A percentile compares a stretch with the other conserved stretches of the same genome.
Evolutionary conservation across 1,140 invertebrate genomes (phyloP).

Genomic region (Thaumetopoea pityocampa): DNA sequence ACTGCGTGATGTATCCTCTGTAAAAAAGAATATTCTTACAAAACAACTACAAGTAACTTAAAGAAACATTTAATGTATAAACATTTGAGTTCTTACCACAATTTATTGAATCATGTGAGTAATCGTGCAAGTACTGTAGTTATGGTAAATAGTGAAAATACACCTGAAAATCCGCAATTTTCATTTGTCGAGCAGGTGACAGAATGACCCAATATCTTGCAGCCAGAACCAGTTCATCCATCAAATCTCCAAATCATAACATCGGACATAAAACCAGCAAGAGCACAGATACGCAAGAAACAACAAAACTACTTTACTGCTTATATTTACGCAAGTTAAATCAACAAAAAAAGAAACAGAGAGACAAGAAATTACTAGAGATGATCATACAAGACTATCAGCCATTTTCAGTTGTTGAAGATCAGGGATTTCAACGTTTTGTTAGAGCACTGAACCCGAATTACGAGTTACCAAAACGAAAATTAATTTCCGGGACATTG

Average conservation of each 20-base stretch:
- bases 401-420: slow-evolving; percentile 36
- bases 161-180: background rate
- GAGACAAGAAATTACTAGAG: slow-evolving; percentile 18
- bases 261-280: background rate
- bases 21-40: slow-evolving; percentile 6
- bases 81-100: slow-evolving; percentile 1
- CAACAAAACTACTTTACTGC: background rate
- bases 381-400: slow-evolving; percentile 30
- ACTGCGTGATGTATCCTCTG: too few relatives aligned
- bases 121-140: too few relatives aligned
- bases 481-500: slow-evolving; percentile 17
- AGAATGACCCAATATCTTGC: background rate
- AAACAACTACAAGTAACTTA: slow-evolving; percentile 1
- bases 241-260: background rate
- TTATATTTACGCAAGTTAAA: too few relatives aligned
- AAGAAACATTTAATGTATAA: slow-evolving; percentile 6
- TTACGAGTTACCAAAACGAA: slow-evolving; percentile 31
- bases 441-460: slow-evolving; percentile 28
- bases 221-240: too few relatives aligned
- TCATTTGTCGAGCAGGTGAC: background rate
- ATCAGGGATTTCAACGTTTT: slow-evolving; percentile 31
- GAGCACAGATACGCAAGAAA: background rate
- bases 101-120: too few relatives aligned
- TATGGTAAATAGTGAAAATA: too few relatives aligned
- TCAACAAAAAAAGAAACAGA: slow-evolving; percentile 16